These are phyloP conservation scores for silkworm (Bombyx mori) DNA, from an alignment of 1,140 invertebrate genomes.

Conservation along the genomic window DNA sequence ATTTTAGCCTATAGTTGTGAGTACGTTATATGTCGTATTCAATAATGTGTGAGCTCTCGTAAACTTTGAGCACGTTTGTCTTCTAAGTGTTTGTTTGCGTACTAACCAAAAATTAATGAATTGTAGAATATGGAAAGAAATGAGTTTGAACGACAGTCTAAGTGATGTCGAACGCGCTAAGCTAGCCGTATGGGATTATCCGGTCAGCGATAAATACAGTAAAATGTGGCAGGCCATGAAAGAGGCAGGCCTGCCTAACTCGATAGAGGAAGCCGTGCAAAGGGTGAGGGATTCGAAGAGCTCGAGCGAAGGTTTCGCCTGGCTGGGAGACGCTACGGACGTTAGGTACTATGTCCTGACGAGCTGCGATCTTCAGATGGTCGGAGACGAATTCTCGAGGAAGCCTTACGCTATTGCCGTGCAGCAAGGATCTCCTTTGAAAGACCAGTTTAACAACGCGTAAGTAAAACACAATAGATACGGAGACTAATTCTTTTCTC, in stretches of 20 bases:
- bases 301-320: conserved; percentile 91
- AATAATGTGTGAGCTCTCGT: too few relatives aligned
- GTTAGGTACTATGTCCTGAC: conserved; percentile 88
- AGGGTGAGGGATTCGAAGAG: conserved; percentile 82
- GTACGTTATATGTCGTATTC: too few relatives aligned
- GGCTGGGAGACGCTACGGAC: conserved; percentile 94
- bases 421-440: conserved; percentile 93
- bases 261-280: conserved; percentile 82
- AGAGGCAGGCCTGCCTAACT: conserved; percentile 85
- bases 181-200: conserved; percentile 98
- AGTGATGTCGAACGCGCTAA: conserved; percentile 91
- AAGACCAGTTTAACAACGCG: conserved; percentile 93
- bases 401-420: conserved; percentile 98
- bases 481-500: too few relatives aligned
- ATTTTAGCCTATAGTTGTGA: too few relatives aligned
- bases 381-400: conserved; percentile 96
- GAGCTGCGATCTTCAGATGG: conserved; percentile 91
- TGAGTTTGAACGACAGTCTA: conserved; percentile 95
- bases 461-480: conserved; percentile 61
- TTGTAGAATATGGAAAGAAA: conserved; percentile 95
- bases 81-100: too few relatives aligned
- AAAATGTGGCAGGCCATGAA: conserved; percentile 99
- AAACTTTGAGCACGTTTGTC: too few relatives aligned
- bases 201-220: conserved; percentile 97
- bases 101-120: too few relatives aligned